These are phyloP conservation scores for Nasonia giraulti DNA, from an alignment of 1,140 invertebrate species.

Conservation along the genomic window DNA sequence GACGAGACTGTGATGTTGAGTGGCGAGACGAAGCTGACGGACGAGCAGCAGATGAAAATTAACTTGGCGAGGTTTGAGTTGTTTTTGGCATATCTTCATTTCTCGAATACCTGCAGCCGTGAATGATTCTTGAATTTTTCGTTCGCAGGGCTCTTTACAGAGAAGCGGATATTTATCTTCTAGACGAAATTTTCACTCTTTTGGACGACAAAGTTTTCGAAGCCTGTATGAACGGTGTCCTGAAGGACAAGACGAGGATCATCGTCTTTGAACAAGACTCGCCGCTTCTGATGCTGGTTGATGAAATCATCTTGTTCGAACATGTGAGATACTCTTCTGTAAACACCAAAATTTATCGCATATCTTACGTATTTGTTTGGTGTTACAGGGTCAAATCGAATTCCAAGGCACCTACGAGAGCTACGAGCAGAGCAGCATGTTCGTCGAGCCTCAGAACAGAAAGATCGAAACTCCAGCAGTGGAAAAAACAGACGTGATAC, in stretches of 20 bases:
- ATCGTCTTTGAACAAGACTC: background rate
- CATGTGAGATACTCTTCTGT: slow-evolving; percentile 70
- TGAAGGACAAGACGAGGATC: slow-evolving; percentile 82
- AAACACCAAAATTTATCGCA: background rate
- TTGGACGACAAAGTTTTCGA: slow-evolving; percentile 85
- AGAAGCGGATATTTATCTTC: slow-evolving; percentile 6
- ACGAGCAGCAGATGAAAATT: slow-evolving; percentile 90
- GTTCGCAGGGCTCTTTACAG: slow-evolving; percentile 4
- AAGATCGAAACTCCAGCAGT: background rate
- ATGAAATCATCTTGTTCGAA: slow-evolving; percentile 79
- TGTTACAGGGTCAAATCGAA: background rate
- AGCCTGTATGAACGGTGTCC: slow-evolving; percentile 78
- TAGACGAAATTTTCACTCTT: background rate
- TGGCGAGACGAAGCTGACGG: slow-evolving; percentile 79
- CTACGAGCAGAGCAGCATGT: background rate
- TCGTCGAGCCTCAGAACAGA: background rate
- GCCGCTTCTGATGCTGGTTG: slow-evolving; percentile 65
- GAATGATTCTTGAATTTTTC: background rate
- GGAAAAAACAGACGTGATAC: background rate
- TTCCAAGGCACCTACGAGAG: background rate
- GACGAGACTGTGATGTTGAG: slow-evolving; percentile 92
- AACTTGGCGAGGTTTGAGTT: slow-evolving; percentile 79
- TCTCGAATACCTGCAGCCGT: background rate
- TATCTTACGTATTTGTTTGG: background rate
- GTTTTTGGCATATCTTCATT: background rate